Evolutionary conservation across 2,113 vertebrate genomes (phyloP).

Genomic region (Sphyrna mokarran): DNA sequence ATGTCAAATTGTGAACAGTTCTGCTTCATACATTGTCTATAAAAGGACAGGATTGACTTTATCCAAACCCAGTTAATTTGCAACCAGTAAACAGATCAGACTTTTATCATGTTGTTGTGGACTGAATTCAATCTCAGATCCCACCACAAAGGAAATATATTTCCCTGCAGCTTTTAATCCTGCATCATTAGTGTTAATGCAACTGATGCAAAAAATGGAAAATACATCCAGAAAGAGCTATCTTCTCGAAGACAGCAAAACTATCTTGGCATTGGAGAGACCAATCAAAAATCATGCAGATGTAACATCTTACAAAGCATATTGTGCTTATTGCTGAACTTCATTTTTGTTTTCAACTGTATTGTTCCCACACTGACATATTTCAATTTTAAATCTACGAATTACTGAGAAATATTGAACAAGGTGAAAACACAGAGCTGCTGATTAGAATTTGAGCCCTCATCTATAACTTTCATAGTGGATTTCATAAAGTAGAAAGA

Average conservation of each 20-base stretch:
- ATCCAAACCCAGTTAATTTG: neutral
- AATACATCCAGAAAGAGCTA: neutral
- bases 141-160: neutral
- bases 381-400: neutral
- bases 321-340: neutral
- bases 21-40: neutral
- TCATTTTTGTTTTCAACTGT: neutral
- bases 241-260: neutral
- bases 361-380: neutral
- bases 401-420: neutral
- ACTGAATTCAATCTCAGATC: neutral
- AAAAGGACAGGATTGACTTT: neutral
- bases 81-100: neutral
- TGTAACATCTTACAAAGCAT: neutral
- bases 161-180: neutral
- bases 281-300: neutral
- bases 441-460: neutral
- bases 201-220: conserved; percentile 1
- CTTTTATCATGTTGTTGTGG: neutral
- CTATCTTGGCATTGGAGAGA: neutral
- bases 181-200: neutral
- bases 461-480: neutral
- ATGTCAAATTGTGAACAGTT: neutral
- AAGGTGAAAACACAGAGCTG: neutral
- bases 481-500: neutral